Base-by-base conservation (phyloP, 1,140 invertebrate species). In the Pentalonia nigronervosa region DNA sequence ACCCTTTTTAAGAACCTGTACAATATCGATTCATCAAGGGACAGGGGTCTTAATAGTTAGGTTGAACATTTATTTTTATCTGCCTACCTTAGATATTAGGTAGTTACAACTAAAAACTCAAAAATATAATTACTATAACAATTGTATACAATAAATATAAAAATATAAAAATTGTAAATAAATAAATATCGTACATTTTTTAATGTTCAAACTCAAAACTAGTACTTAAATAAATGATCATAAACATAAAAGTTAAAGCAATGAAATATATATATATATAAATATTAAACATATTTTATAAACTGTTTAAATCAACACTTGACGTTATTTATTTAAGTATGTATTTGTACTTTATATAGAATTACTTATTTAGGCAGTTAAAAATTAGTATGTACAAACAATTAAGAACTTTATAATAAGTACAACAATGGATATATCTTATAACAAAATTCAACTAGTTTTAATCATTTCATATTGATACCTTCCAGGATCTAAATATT, bases 1-100 rank as follows among this genome's bases (percentile, higher is more conserved):
- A 14, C 47, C n/a, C 23, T 83, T 83, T 91, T 90, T 91, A 88
- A 90, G 20, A 90, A 90, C 7, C 34, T 17, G 7, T n/a, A 90
- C 41, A 90, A 90, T 17, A 45, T 89, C 34, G 14, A 56, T 89
- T 89, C 8, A 53, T 89, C 25, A 4, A 89, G 48, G 48, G 21
- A 25, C 23, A 6, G n/a, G n/a, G 14, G 17, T n/a, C 14, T 84
- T 45, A 41, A 84, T 84, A 25, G 8, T 36, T 41, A 84, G 34
- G 17, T 36, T 14, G 8, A 9, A 36, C 6, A 36, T 41, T 84
- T 84, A 7, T 81, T 81, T 83, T 21, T 84, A 50, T 50, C 20
- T 41, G 25, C 23, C 21, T 36, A 41, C 14, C 30, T n/a, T 7
- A 17, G 14, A 34, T 14, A n/a, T 34, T 41, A 76, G 60, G 4